These are phyloP conservation scores for Rynchops niger DNA, from an alignment of 2,113 vertebrate species.

Conservation along the genomic window DNA sequence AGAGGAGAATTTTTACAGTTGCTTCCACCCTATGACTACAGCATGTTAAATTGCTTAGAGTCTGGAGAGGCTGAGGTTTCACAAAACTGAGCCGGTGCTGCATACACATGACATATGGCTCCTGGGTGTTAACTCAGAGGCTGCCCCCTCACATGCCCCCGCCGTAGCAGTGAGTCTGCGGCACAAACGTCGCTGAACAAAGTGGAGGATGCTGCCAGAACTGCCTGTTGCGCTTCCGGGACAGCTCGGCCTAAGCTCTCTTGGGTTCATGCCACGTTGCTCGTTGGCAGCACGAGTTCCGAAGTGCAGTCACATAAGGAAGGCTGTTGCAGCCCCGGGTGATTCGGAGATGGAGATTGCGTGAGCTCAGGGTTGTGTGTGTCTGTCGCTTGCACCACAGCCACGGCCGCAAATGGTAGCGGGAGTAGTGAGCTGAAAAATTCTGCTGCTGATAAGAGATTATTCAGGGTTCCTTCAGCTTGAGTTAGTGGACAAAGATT, in stretches of 20 bases:
- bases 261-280: fast-evolving
- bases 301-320: background rate
- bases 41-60: background rate
- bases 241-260: background rate
- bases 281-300: fast-evolving
- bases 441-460: background rate
- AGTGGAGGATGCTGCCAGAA: background rate
- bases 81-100: background rate
- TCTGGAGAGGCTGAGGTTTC: background rate
- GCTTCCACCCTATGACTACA: background rate
- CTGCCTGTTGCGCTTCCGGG: background rate
- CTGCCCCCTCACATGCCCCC: background rate
- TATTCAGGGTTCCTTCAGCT: background rate
- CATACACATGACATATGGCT: background rate
- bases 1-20: background rate
- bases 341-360: fast-evolving
- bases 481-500: background rate
- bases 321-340: background rate
- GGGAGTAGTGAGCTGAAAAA: background rate
- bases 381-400: background rate
- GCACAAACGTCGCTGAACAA: background rate
- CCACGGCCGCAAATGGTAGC: background rate
- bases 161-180: background rate
- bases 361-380: background rate
- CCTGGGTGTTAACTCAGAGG: background rate